Conservation (phyloP, 1,140 invertebrate species). For the Trichonephila clavata region DNA sequence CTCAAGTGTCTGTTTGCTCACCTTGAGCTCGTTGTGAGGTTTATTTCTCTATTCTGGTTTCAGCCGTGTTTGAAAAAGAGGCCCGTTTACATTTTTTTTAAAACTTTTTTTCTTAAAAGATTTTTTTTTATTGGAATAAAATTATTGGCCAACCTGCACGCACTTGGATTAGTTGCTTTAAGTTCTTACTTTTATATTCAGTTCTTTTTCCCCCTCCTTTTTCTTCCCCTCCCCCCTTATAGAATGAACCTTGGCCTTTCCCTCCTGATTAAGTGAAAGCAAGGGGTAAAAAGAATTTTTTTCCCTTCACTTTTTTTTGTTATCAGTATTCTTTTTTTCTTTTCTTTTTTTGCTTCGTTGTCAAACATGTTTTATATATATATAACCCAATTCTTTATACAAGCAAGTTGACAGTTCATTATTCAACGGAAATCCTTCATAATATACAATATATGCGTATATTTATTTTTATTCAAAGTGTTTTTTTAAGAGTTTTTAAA, state of each 20-base stretch:
- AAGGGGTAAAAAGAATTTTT: neutral
- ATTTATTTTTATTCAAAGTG: too few species aligned
- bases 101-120: neutral
- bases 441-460: too few species aligned
- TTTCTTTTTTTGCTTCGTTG: too few species aligned
- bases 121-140: neutral
- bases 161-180: neutral
- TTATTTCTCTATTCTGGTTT: neutral
- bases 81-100: neutral
- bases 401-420: too few species aligned
- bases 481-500: too few species aligned
- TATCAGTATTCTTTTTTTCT: too few species aligned
- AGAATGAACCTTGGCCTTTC: neutral
- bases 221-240: neutral
- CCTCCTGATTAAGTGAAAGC: neutral
- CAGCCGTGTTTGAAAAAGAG: neutral
- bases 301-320: neutral
- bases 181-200: too few species aligned
- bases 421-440: too few species aligned
- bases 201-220: too few species aligned
- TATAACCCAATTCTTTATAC: too few species aligned
- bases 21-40: neutral
- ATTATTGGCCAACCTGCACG: conserved; percentile 10
- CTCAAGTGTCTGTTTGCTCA: neutral
- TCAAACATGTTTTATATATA: too few species aligned